Evolutionary conservation across 2,797 vertebrate genomes (phyloP).

Genomic region (Aphelocoma californica): DNA sequence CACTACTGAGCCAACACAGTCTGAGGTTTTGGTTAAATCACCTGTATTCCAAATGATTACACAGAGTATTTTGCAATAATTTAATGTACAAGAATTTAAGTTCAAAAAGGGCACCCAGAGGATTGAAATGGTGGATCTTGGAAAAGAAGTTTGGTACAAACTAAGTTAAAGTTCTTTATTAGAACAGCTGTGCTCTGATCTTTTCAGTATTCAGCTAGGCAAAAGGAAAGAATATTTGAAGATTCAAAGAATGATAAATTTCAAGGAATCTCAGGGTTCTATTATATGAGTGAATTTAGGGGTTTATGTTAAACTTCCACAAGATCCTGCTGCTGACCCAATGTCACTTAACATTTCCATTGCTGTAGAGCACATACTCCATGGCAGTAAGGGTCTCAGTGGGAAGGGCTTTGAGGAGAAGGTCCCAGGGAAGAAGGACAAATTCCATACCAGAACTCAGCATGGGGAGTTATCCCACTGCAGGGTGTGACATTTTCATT

Average conservation of each 20-base stretch:
- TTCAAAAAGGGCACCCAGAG: not conserved
- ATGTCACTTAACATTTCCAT: not conserved
- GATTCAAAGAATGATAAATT: not conserved
- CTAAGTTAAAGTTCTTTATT: not conserved
- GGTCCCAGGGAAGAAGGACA: not conserved
- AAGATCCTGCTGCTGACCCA: not conserved
- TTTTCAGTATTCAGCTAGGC: not conserved
- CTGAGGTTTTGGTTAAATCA: not conserved
- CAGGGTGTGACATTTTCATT: not conserved
- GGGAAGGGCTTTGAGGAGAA: not conserved
- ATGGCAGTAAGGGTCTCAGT: not conserved
- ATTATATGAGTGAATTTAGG: not conserved
- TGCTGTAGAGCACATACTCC: not conserved
- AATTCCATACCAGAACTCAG: not conserved
- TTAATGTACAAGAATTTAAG: not conserved
- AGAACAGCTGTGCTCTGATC: not conserved
- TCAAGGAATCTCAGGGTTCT: not conserved
- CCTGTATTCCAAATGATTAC: not conserved
- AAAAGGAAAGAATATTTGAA: not conserved
- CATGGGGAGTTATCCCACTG: not conserved
- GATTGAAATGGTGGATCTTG: not conserved
- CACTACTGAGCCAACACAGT: not conserved
- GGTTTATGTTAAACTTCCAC: not conserved
- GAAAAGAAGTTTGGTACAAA: not conserved
- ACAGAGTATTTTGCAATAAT: not conserved